phyloP scores from a whole-genome alignment of 2,113 vertebrate genomes.

The Marmota flaviventris region DNA sequence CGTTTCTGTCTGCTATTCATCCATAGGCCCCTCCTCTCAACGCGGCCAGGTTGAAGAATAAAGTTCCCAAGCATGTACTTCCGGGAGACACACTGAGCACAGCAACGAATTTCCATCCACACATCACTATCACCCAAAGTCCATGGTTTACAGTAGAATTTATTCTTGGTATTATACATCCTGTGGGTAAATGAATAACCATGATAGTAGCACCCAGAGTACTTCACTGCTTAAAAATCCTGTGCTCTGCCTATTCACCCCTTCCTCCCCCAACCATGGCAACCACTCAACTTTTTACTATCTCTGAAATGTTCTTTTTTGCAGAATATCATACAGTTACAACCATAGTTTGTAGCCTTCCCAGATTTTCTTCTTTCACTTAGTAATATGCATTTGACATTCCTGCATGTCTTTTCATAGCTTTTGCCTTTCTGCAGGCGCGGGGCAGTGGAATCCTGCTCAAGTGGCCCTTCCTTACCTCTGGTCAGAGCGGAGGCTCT shows the following conservation, averaged over 20 bases:
- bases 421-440: not conserved
- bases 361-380: not conserved
- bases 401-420: not conserved
- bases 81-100: no score
- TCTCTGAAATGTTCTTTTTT: not conserved
- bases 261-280: not conserved
- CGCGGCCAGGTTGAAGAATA: no score
- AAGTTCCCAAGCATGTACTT: fast-evolving
- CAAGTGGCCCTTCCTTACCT: not conserved
- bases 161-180: not conserved
- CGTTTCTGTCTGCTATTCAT: not conserved
- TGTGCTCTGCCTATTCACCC: not conserved
- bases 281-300: not conserved
- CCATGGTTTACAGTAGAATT: not conserved
- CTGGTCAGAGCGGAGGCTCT: fast-evolving
- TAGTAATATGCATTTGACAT: not conserved
- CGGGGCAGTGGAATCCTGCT: not conserved
- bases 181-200: not conserved
- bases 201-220: not conserved
- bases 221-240: not conserved
- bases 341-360: not conserved
- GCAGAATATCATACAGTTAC: not conserved
- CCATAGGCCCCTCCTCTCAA: no score
- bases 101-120: no score
- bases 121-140: not conserved